Evolutionary conservation across 1,140 invertebrate genomes (phyloP).

Genomic region (Eubasilissa regina): DNA sequence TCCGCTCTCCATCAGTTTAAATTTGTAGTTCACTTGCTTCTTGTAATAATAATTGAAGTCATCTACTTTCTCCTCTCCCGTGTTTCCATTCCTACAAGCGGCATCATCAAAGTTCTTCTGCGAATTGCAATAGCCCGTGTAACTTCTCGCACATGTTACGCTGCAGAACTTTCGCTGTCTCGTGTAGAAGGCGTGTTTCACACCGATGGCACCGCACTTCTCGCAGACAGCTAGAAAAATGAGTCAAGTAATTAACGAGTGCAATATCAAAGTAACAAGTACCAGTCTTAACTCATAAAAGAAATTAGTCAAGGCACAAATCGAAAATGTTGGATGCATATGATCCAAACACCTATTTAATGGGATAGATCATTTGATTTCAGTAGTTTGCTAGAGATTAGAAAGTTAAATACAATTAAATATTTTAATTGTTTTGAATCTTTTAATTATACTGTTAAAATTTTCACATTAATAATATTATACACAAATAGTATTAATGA

Average conservation of each 20-base stretch:
- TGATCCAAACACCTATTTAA: too few relatives aligned
- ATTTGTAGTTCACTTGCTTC: conserved; percentile 67
- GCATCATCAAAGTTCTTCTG: conserved; percentile 38
- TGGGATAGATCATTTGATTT: too few relatives aligned
- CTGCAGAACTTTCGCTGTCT: conserved; percentile 87
- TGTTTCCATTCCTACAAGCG: not conserved
- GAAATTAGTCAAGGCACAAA: too few relatives aligned
- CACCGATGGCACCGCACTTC: conserved; percentile 90
- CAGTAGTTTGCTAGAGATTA: not conserved
- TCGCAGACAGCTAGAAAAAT: conserved; percentile 84
- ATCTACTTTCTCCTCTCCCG: conserved; percentile 38
- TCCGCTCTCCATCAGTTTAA: conserved; percentile 69
- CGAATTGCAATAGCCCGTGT: conserved; percentile 38
- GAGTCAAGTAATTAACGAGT: conserved; percentile 28
- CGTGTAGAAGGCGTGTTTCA: conserved; percentile 92
- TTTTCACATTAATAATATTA: not conserved
- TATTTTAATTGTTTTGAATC: too few relatives aligned
- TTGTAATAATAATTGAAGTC: conserved; percentile 46
- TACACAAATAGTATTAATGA: not conserved
- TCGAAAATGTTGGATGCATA: too few relatives aligned
- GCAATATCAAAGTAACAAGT: not conserved
- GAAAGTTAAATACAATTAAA: too few relatives aligned
- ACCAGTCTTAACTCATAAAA: too few relatives aligned
- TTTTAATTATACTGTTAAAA: not conserved
- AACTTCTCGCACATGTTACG: conserved; percentile 80